These are phyloP conservation scores for Bembecia ichneumoniformis DNA, from an alignment of 2,888 invertebrate genomes.

Conservation along the genomic window DNA sequence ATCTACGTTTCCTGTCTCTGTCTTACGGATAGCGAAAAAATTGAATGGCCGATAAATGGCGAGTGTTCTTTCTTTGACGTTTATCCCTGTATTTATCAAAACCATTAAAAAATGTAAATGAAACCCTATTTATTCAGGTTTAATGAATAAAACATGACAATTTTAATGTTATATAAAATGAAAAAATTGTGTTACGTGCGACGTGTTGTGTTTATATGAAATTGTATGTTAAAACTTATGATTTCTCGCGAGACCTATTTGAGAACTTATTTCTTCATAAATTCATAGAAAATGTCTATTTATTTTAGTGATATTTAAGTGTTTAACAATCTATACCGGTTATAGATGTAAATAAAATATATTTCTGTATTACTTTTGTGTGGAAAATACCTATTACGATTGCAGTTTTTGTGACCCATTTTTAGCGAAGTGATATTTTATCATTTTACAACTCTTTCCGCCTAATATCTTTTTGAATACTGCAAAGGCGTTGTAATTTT, in stretches of 20 bases:
- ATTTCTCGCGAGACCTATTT: neutral
- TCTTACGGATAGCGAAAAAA: slow-evolving; percentile 32
- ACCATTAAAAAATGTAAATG: slow-evolving; percentile 34
- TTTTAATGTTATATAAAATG: slow-evolving; percentile 10
- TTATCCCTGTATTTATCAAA: slow-evolving; percentile 30
- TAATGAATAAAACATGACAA: slow-evolving; percentile 43
- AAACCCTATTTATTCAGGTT: slow-evolving; percentile 26
- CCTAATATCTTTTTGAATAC: neutral
- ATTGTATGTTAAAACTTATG: slow-evolving; percentile 7
- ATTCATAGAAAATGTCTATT: neutral
- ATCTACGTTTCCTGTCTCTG: slow-evolving; percentile 21
- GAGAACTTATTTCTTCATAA: neutral
- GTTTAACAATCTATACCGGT: neutral
- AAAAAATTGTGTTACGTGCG: slow-evolving; percentile 11
- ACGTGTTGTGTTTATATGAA: slow-evolving; percentile 9
- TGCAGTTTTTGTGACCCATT: neutral
- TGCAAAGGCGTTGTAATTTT: neutral
- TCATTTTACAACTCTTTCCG: neutral
- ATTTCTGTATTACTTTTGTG: neutral
- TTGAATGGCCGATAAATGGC: slow-evolving; percentile 38
- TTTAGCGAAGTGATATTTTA: neutral
- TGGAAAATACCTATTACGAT: neutral
- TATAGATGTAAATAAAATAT: neutral
- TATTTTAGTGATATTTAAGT: neutral
- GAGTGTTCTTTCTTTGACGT: slow-evolving; percentile 52